Evolutionary conservation across 1,140 invertebrate genomes (phyloP).

Genomic region (Choristoneura fumiferana): DNA sequence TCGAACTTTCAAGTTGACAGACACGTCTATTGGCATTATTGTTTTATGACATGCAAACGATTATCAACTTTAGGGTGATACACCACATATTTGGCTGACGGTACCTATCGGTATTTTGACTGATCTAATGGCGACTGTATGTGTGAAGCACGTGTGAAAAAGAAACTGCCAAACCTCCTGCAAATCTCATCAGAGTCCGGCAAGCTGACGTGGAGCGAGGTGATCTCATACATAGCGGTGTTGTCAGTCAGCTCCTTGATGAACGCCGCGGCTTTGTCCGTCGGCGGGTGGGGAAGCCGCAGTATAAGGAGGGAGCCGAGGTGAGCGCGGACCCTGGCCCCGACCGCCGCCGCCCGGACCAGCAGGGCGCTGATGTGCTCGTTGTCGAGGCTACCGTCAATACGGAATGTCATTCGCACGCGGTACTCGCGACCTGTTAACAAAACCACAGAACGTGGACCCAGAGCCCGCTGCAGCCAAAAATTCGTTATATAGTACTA

Average conservation of each 20-base stretch:
- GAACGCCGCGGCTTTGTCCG: slow-evolving; percentile 39
- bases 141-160: too few species aligned
- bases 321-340: slow-evolving; percentile 49
- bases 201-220: slow-evolving; percentile 50
- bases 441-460: too few species aligned
- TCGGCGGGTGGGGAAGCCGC: slow-evolving; percentile 45
- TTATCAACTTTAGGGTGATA: too few species aligned
- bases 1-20: too few species aligned
- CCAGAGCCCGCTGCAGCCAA: too few species aligned
- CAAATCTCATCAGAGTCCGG: slow-evolving; percentile 62
- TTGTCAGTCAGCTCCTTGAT: slow-evolving; percentile 46
- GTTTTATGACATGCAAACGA: too few species aligned
- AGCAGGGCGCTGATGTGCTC: slow-evolving; percentile 35
- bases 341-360: slow-evolving; percentile 27
- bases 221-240: slow-evolving; percentile 42
- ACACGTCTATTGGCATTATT: too few species aligned
- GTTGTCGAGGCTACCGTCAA: slow-evolving; percentile 27
- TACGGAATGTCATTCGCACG: slow-evolving; percentile 45
- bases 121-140: too few species aligned
- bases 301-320: slow-evolving; percentile 57
- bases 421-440: slow-evolving; percentile 56
- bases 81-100: too few species aligned
- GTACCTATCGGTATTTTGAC: too few species aligned
- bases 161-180: slow-evolving; percentile 49
- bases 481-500: too few species aligned